phyloP scores from a whole-genome alignment of 2,113 vertebrate species.

The Alaudala cheleensis region DNA sequence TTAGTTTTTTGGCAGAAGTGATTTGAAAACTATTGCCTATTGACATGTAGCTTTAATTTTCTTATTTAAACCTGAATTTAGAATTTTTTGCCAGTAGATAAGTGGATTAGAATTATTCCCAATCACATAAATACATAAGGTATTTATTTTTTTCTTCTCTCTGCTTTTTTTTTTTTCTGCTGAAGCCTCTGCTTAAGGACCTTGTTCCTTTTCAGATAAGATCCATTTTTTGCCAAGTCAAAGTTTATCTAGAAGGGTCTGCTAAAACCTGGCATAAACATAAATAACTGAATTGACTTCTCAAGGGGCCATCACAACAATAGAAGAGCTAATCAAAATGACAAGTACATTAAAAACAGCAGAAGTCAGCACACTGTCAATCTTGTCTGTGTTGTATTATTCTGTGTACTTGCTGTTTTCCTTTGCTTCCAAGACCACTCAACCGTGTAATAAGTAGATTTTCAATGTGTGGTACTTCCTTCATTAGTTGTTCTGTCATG shows the following conservation, averaged over 20 bases:
- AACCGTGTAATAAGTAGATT: constrained; percentile 1
- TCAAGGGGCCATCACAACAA: not conserved
- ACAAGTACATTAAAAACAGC: not conserved
- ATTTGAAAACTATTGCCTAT: not conserved
- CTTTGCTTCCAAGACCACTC: not conserved
- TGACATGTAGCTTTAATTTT: not conserved
- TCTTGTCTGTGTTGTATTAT: not conserved
- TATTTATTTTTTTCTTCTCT: not conserved
- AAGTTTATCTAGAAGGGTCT: not conserved
- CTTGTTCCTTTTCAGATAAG: not conserved
- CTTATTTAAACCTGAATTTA: not conserved
- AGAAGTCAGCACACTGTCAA: not conserved
- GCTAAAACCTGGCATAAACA: not conserved
- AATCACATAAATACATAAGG: not conserved
- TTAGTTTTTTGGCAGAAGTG: not conserved
- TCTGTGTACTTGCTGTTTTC: not conserved
- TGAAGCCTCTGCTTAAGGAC: not conserved
- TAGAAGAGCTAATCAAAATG: not conserved
- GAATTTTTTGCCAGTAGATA: not conserved
- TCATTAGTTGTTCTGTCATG: not conserved
- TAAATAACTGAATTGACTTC: not conserved
- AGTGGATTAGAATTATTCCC: not conserved
- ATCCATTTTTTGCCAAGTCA: not conserved
- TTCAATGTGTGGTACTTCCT: not conserved
- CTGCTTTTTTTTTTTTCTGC: not conserved